Evolutionary conservation across 2,888 invertebrate species (phyloP), one percentile per base, ranked within the genome.

Genomic region (Blomia tropicalis): DNA sequence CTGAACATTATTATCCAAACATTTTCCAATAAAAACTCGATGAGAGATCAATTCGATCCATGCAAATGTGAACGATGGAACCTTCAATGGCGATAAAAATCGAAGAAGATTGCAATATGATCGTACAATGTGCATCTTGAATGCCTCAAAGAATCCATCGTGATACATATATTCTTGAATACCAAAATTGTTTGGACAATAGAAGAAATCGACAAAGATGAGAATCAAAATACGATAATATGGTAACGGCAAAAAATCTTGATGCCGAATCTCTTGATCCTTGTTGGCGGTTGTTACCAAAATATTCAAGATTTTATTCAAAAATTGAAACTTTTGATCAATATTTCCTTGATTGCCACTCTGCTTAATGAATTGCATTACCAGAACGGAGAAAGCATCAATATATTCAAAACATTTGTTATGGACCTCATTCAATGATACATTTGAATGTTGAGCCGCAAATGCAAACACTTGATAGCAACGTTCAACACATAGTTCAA

Each of bases 21-120:
- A 67, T 36, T 67, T 63, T 31, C 59, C 92, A 71, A 98, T 84
- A 75, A 96, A 96, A 0, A 90, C 85, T 61, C 96, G 81, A 75
- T 99, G 96, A 0, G 95, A 92, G 43, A 99, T 87, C 54, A 99
- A 78, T 75, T 99, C 98, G 63, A 99, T 77, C 98, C 99, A 99
- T 1, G 96, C 90, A 74, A 90, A 98, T 63, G 92, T 87, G 75
- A 99, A 99, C 0, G 90, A 93, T 0, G 98, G 92, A 0, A 90
- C 92, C 69, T 89, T 84, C 53, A 83, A 82, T 11, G 98, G 98
- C 63, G 91, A 81, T 67, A 98, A 78, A 69, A 93, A 85, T 71
- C 93, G 92, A 68, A 95, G 80, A 0, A 91, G 89, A 75, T 95
- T 91, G 73, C 93, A 92, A 75, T 92, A 96, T 7, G 93, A 92